A percentile compares a stretch with the other conserved stretches of the same genome.
These are phyloP conservation scores for Tachysurus fulvidraco DNA, from an alignment of 2,113 vertebrate genomes.

Conservation along the genomic window DNA sequence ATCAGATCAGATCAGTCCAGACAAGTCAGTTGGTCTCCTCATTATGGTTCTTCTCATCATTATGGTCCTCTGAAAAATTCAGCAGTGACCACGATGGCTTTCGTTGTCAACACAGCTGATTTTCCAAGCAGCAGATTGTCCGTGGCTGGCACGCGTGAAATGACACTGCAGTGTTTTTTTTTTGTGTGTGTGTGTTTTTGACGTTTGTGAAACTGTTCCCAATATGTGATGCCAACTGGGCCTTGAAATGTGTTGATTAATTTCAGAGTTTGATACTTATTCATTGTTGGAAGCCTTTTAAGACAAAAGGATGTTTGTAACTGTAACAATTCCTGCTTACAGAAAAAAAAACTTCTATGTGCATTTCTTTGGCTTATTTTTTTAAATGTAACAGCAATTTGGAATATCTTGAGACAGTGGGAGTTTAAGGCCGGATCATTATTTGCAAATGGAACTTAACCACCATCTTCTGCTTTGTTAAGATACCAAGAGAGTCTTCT, in stretches of 20 bases:
- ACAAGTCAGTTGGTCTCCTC: constrained; percentile 25
- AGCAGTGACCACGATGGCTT: constrained; percentile 37
- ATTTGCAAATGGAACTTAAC: constrained; percentile 1
- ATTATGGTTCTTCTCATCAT: constrained; percentile 27
- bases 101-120: constrained; percentile 48
- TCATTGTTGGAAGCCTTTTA: not conserved
- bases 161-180: constrained; percentile 7
- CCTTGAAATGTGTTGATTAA: constrained; percentile 22
- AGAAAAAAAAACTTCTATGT: constrained; percentile 7
- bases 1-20: constrained; percentile 12
- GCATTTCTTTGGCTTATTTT: not conserved
- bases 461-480: not conserved
- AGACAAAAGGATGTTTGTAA: constrained; percentile 5
- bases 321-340: not conserved
- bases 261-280: constrained; percentile 21
- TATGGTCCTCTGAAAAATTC: constrained; percentile 37
- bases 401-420: not conserved
- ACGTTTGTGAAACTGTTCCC: constrained; percentile 38
- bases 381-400: constrained; percentile 7
- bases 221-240: constrained; percentile 21
- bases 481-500: constrained; percentile 10
- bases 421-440: not conserved
- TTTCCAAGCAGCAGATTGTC: constrained; percentile 38
- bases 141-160: not conserved
- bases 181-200: not conserved